phyloP scores from a whole-genome alignment of 2,797 vertebrate species.

The Myripristis jacobus region DNA sequence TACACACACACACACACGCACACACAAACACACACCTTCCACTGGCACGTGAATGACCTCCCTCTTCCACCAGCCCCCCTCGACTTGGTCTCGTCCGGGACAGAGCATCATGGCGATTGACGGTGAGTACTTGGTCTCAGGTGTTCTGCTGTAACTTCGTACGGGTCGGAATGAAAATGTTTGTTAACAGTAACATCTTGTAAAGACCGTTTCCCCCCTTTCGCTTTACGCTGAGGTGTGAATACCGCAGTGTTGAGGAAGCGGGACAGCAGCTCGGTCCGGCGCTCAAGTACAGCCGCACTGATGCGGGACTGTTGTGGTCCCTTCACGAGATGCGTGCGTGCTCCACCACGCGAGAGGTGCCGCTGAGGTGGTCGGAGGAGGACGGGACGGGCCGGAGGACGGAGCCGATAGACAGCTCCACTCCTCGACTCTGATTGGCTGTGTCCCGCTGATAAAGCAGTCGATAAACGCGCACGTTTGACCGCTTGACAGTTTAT shows the following conservation, averaged over 20 bases:
- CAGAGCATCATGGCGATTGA: constrained; percentile 95
- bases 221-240: background rate
- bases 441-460: background rate
- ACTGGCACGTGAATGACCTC: constrained; percentile 67
- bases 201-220: background rate
- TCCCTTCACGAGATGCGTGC: constrained; percentile 52
- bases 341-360: constrained; percentile 37
- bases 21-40: constrained; percentile 33
- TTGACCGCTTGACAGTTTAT: background rate
- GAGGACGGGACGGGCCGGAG: background rate
- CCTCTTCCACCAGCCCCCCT: constrained; percentile 50
- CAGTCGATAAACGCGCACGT: background rate
- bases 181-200: background rate
- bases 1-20: constrained; percentile 8
- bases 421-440: background rate
- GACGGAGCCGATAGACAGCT: no score
- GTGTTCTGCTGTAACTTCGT: constrained; percentile 77
- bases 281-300: constrained; percentile 60
- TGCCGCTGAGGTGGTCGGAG: constrained; percentile 45
- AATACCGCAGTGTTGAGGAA: constrained; percentile 64
- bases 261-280: constrained; percentile 52
- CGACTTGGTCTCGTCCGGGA: constrained; percentile 86
- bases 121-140: constrained; percentile 87
- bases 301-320: constrained; percentile 66
- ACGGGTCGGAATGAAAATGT: constrained; percentile 17